Percentiles rank a stretch among this genome's conserved stretches.
Evolutionary conservation across 2,797 vertebrate species (phyloP).

Genomic region (Melanogrammus aeglefinus): DNA sequence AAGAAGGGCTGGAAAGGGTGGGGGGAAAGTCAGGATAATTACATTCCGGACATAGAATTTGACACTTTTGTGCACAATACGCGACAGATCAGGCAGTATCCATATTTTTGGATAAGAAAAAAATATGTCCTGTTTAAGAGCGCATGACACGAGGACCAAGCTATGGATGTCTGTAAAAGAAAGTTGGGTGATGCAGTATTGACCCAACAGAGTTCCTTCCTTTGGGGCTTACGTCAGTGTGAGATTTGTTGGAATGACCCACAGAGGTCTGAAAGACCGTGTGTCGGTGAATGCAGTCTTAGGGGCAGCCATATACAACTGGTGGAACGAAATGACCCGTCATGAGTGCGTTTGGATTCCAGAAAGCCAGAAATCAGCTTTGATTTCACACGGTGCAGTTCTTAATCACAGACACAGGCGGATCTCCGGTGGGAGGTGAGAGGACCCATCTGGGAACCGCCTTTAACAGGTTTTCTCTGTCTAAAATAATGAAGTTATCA

Average conservation of each 20-base stretch:
- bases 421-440: neutral
- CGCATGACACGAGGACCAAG: neutral
- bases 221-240: neutral
- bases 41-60: neutral
- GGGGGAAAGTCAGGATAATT: neutral
- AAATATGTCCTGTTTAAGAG: neutral
- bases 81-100: neutral
- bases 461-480: neutral
- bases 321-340: neutral
- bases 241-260: neutral
- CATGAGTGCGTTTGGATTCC: neutral
- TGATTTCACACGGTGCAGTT: neutral
- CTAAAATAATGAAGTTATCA: neutral
- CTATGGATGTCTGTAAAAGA: neutral
- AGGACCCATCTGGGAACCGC: neutral
- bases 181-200: neutral
- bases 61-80: neutral
- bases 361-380: neutral
- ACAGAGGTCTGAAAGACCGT: neutral
- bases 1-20: neutral
- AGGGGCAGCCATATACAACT: neutral
- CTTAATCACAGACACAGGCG: neutral
- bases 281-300: neutral
- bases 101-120: neutral
- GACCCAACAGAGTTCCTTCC: neutral